Evolutionary conservation across 1,140 invertebrate genomes (phyloP), one percentile per base, ranked within the genome.

Genomic region (Leptopilina clavipes): DNA sequence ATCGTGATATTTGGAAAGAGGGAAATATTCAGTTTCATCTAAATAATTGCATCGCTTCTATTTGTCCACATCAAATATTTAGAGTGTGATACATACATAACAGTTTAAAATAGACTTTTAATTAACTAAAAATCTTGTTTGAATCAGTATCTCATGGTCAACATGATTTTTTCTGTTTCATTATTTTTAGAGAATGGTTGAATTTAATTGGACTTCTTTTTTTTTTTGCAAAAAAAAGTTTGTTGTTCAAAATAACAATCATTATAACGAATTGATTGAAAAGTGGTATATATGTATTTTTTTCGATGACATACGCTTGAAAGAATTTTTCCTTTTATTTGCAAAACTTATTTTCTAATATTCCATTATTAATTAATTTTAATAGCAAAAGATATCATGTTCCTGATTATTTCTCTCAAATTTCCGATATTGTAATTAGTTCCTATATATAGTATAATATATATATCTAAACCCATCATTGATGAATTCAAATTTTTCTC

Each of bases 151-250:
- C 5, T 40, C 37, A 40, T 40, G 7, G 12, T 52, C 6, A 52
- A 52, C 6, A 17, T 17, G 6, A 17, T 7, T 52, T 52, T 17
- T 52, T 52, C 1, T 52, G 7, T 52, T 52, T 52, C 0, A 52
- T 17, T 8, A 52, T n/a, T n/a, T n/a, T n/a, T n/a, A 31, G 17
- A 17, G n/a, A 17, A n/a, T 3, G 17, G 48, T 17, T 17, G n/a
- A 52, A 52, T 45, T 45, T 45, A 45, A 45, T 52, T 52, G 48
- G 48, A 52, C 14, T 17, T 52, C n/a, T 52, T 52, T n/a, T 52
- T n/a, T 17, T 6, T 40, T 40, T 2, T 31, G 5, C 8, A 7
- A 1, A 1, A 6, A 9, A 40, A 40, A 40, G 37, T 40, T 40
- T 40, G 37, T 40, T 40, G n/a, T 17, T 52, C 14, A 17, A 8